Evolutionary conservation across 2,888 invertebrate genomes (phyloP).

Genomic region (Apocheima hispidaria): DNA sequence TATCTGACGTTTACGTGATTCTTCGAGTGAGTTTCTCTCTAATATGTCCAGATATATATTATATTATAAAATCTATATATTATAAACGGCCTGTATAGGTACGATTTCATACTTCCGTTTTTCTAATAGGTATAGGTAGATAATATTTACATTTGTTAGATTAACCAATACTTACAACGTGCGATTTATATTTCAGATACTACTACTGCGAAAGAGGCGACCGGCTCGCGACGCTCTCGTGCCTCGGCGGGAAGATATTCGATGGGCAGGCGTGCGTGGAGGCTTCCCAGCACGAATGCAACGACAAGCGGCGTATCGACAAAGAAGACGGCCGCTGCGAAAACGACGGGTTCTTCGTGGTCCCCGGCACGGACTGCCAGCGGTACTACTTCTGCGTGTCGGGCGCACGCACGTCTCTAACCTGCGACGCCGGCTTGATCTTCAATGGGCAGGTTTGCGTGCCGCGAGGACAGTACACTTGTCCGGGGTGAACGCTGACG

Average conservation of each 20-base stretch:
- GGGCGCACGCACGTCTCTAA: slow-evolving; percentile 79
- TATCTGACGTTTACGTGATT: neutral
- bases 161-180: neutral
- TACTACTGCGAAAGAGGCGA: slow-evolving; percentile 86
- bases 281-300: slow-evolving; percentile 73
- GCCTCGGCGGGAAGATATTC: slow-evolving; percentile 85
- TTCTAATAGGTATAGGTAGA: neutral
- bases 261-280: slow-evolving; percentile 86
- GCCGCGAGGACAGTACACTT: slow-evolving; percentile 71
- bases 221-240: slow-evolving; percentile 83
- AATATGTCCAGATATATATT: neutral
- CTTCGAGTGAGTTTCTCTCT: neutral
- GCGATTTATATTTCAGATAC: slow-evolving; percentile 67
- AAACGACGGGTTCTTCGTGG: slow-evolving; percentile 85
- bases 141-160: too few species aligned
- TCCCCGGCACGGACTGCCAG: slow-evolving; percentile 79
- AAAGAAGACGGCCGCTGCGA: slow-evolving; percentile 66
- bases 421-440: slow-evolving; percentile 76
- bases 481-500: slow-evolving; percentile 70
- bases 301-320: slow-evolving; percentile 56
- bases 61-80: too few species aligned
- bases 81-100: neutral
- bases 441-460: slow-evolving; percentile 87
- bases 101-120: neutral
- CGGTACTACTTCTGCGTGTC: slow-evolving; percentile 86